A percentile compares a stretch with the other conserved stretches of the same genome.
These are phyloP conservation scores for Brevimyrus niger DNA, from an alignment of 2,113 vertebrate species.

Conservation along the genomic window DNA sequence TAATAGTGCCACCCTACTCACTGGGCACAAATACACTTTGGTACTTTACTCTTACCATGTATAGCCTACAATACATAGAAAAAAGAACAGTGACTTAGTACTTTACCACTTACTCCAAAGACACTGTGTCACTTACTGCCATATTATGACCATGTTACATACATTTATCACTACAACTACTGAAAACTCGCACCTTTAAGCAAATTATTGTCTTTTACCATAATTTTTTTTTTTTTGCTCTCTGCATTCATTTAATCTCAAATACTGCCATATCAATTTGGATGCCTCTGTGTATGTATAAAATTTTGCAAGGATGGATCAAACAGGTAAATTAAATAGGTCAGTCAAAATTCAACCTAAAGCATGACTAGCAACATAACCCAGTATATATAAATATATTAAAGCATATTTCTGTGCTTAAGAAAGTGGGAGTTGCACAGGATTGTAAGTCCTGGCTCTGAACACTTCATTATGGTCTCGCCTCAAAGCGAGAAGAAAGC, in stretches of 20 bases:
- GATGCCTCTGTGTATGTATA: not conserved
- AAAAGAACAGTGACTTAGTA: not conserved
- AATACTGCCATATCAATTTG: not conserved
- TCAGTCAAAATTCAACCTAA: not conserved
- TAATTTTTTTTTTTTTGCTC: not conserved
- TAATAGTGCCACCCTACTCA: not conserved
- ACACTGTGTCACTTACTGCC: not conserved
- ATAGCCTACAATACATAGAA: not conserved
- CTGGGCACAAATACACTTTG: not conserved
- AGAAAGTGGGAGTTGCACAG: not conserved
- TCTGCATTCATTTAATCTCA: not conserved
- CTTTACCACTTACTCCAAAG: not conserved
- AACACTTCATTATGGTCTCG: constrained; percentile 1
- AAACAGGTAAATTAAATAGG: not conserved
- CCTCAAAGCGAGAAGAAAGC: not conserved
- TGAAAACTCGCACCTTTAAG: not conserved
- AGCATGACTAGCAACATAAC: not conserved
- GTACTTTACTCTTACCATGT: not conserved
- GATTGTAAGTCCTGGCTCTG: not conserved
- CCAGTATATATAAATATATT: not conserved
- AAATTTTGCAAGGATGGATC: not conserved
- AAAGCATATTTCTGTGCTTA: not conserved
- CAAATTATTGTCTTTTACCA: not conserved
- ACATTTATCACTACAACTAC: not conserved
- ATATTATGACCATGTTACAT: not conserved